Evolutionary conservation across 2,113 vertebrate species (phyloP).

Genomic region (Megaleporinus macrocephalus): DNA sequence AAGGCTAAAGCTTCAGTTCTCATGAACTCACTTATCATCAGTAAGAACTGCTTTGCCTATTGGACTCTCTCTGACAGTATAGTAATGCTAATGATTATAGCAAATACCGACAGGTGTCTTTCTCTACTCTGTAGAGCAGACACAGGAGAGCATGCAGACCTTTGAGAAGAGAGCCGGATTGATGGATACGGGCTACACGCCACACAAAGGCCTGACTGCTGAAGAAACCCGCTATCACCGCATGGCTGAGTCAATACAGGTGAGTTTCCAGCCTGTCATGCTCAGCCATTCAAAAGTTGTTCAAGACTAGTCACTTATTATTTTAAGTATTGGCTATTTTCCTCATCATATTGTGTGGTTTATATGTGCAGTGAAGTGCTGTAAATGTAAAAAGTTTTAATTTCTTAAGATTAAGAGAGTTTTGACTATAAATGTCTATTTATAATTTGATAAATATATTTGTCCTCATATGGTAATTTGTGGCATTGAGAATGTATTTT

Average conservation of each 20-base stretch:
- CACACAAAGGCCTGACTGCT: slow-evolving; percentile 90
- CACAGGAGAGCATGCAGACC: slow-evolving; percentile 90
- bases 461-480: no score
- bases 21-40: slow-evolving; percentile 91
- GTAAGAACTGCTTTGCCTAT: slow-evolving; percentile 78
- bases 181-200: slow-evolving; percentile 88
- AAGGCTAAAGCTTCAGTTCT: slow-evolving; percentile 92
- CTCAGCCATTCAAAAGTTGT: no score
- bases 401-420: no score
- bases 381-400: no score
- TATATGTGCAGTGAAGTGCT: no score
- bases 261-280: slow-evolving; percentile 58
- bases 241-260: slow-evolving; percentile 85
- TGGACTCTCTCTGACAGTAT: neutral
- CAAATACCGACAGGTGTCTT: neutral
- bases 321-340: no score
- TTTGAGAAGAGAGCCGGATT: slow-evolving; percentile 94
- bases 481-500: no score
- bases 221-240: slow-evolving; percentile 91
- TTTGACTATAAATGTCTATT: no score
- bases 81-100: neutral
- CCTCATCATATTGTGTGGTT: no score
- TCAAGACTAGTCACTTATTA: no score
- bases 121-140: slow-evolving; percentile 81
- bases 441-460: no score